phyloP scores from a whole-genome alignment of 1,140 invertebrate species.

The Neoseiulus cucumeris region DNA sequence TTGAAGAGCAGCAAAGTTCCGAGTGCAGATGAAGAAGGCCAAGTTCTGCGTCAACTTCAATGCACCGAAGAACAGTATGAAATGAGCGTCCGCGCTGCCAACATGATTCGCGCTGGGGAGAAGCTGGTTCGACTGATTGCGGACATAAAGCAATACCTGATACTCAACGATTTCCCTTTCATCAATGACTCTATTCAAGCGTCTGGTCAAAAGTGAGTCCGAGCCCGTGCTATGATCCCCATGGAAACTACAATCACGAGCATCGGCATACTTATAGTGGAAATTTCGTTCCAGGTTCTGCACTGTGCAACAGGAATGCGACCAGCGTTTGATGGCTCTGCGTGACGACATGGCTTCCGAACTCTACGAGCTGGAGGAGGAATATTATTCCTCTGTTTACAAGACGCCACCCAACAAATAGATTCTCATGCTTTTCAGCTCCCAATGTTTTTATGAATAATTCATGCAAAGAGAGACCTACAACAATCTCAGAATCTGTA shows the following conservation, averaged over 20 bases:
- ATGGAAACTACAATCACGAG: not conserved
- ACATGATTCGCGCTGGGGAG: slow-evolving; percentile 63
- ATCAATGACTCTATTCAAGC: slow-evolving; percentile 73
- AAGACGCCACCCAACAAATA: slow-evolving; percentile 31
- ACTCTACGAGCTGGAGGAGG: slow-evolving; percentile 87
- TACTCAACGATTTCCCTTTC: slow-evolving; percentile 87
- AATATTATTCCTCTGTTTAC: slow-evolving; percentile 87
- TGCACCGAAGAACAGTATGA: slow-evolving; percentile 11
- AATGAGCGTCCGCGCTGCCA: slow-evolving; percentile 15
- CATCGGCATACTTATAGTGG: too few species aligned
- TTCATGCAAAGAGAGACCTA: too few species aligned
- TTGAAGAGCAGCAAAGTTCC: slow-evolving; percentile 81
- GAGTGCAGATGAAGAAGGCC: slow-evolving; percentile 62
- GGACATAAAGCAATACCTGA: slow-evolving; percentile 87
- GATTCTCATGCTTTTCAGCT: too few species aligned
- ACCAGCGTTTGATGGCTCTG: slow-evolving; percentile 73
- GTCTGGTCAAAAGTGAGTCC: not conserved
- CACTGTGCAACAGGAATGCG: slow-evolving; percentile 70
- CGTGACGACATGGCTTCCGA: slow-evolving; percentile 85
- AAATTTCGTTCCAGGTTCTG: slow-evolving; percentile 36
- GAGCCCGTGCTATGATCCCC: not conserved
- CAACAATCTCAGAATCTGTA: too few species aligned
- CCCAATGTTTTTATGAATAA: too few species aligned
- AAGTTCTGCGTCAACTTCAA: slow-evolving; percentile 18
- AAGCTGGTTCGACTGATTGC: slow-evolving; percentile 87